A percentile compares a stretch with the other conserved stretches of the same genome.
Conservation (phyloP, 1,140 invertebrate species). For the Melitaea cinxia region DNA sequence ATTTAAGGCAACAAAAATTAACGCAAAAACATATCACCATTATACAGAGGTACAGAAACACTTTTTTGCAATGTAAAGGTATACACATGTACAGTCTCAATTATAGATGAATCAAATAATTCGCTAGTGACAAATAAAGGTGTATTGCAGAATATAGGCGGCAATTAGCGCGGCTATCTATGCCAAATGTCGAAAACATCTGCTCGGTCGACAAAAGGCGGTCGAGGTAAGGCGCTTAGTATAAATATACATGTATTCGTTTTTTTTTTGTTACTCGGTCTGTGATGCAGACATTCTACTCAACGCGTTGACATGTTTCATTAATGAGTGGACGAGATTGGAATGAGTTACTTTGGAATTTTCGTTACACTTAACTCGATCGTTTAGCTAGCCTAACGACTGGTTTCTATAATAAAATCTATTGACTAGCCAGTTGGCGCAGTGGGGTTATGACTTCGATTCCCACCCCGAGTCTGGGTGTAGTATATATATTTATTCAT, state of each 20-base stretch:
- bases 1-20: no score
- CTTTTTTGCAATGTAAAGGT: background rate
- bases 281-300: conserved; percentile 2
- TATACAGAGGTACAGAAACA: background rate
- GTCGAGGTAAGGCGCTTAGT: conserved; percentile 21
- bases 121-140: conserved; percentile 16
- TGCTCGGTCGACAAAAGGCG: conserved; percentile 19
- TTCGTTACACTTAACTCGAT: no score
- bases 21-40: background rate
- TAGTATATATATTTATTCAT: no score
- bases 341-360: background rate
- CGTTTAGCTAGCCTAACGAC: no score
- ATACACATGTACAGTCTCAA: background rate
- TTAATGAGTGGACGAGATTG: background rate
- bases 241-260: conserved; percentile 6
- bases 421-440: no score
- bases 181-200: conserved; percentile 25
- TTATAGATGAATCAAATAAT: background rate
- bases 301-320: background rate
- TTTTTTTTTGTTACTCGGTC: conserved; percentile 18
- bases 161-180: conserved; percentile 28
- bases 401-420: no score
- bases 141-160: conserved; percentile 13
- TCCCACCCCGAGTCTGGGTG: no score
- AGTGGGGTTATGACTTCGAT: no score